These are phyloP conservation scores for Bungarus multicinctus DNA, from an alignment of 2,113 vertebrate genomes.

Conservation along the genomic window DNA sequence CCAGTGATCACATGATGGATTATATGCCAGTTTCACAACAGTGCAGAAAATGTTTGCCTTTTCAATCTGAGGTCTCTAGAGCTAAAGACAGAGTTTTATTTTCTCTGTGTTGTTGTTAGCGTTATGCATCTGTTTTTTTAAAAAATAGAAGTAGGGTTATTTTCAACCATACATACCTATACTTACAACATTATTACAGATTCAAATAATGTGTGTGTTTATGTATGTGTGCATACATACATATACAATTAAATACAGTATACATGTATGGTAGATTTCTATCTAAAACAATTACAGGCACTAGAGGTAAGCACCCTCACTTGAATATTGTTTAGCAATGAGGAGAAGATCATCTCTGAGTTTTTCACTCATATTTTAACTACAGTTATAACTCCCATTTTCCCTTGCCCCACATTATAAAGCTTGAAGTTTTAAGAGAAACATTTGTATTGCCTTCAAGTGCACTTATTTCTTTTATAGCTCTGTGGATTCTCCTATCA, in stretches of 20 bases:
- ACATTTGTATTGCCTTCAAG: neutral
- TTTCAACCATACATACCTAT: neutral
- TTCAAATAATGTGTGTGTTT: neutral
- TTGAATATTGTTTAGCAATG: neutral
- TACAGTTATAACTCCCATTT: neutral
- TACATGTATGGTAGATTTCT: neutral
- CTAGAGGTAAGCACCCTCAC: too few species aligned
- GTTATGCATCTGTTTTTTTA: neutral
- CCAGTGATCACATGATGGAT: conserved; percentile 19
- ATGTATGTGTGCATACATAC: neutral
- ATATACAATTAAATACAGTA: neutral
- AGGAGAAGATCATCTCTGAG: neutral
- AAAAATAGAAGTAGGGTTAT: neutral
- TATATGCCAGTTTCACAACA: conserved; percentile 12
- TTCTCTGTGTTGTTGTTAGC: neutral
- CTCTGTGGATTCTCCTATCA: neutral
- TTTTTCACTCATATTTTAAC: neutral
- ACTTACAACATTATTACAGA: neutral
- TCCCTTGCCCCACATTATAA: neutral
- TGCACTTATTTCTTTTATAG: too few species aligned
- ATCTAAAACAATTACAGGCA: neutral
- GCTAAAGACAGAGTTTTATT: neutral
- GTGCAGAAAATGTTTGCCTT: conserved; percentile 14
- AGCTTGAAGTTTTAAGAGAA: neutral
- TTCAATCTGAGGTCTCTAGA: neutral